Evolutionary conservation across 2,888 invertebrate species (phyloP), one percentile per base, ranked within the genome.

Genomic region (Colletes collaris): DNA sequence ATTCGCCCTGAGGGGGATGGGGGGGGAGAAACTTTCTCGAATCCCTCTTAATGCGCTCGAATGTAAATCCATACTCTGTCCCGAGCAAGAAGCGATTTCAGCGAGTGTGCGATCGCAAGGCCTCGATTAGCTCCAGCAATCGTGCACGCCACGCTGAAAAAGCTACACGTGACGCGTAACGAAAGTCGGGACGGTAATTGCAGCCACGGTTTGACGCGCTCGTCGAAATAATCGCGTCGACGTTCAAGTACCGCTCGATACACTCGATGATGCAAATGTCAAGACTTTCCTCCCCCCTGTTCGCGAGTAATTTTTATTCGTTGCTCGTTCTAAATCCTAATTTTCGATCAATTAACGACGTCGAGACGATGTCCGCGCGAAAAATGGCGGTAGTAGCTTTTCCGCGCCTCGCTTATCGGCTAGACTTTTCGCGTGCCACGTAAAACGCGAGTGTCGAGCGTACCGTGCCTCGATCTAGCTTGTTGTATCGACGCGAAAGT

Each of bases 81-180:
- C 11, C 5, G 7, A 10, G 40, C 19, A 56, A 27, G n/a, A 50
- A 58, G 10, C 55, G 6, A 44, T 11, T 35, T 49, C 6, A 11
- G 49, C 37, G 40, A 53, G 55, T 65, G 53, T 49, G 19, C 44
- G 16, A 40, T 40, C 50, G 11, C 76, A 60, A 78, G 77, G 77
- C 76, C 59, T 64, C 70, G 50, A 78, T 78, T 76, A 74, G 37
- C 49, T 13, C 7, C 5, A 4, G 27, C 46, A 59, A 78, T 76
- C 52, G 64, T 16, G 76, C 77, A 70, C 76, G 77, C 40, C 59
- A 78, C 11, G 19, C 46, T 69, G 52, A 64, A 76, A 76, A 64
- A 13, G 64, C 27, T 40, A 27, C 10, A 55, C 58, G 27, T 19
- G 78, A 70, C 77, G 78, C 70, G 70, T 65, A 55, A 70, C 78